Conservation (phyloP, 2,888 invertebrate species). For the Andrena bucephala region DNA sequence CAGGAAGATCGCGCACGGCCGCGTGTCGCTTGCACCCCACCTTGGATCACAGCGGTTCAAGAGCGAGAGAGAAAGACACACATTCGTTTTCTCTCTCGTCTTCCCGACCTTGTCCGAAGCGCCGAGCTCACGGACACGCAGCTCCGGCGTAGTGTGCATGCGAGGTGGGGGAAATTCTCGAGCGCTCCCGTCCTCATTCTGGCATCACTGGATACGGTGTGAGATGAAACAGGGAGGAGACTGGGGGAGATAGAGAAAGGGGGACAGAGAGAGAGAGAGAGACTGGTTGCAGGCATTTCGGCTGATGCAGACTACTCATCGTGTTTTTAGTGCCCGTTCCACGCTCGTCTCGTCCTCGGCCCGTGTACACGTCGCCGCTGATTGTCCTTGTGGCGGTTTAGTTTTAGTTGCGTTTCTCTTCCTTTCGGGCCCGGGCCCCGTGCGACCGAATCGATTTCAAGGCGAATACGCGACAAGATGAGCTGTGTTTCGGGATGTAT, state of each 20-base stretch:
- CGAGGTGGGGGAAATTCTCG: too few species aligned
- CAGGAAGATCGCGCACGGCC: too few species aligned
- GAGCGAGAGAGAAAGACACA: too few species aligned
- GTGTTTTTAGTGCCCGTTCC: conserved; percentile 15
- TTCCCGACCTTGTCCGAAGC: too few species aligned
- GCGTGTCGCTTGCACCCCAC: too few species aligned
- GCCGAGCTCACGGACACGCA: too few species aligned
- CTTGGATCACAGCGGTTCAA: too few species aligned
- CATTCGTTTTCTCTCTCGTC: too few species aligned
- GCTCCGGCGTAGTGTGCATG: too few species aligned
- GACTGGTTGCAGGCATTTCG: conserved; percentile 6
- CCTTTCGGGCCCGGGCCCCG: not conserved
- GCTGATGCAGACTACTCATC: not conserved
- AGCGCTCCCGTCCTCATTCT: too few species aligned
- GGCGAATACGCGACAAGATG: conserved; percentile 82
- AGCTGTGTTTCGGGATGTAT: conserved; percentile 90
- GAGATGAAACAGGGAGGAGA: not conserved
- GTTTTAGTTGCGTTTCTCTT: not conserved
- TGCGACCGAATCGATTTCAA: not conserved
- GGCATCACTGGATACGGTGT: not conserved
- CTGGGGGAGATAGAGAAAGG: not conserved
- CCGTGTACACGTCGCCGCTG: not conserved
- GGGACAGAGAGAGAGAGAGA: not conserved
- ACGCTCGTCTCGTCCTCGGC: conserved; percentile 14
- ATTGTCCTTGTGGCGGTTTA: conserved; percentile 16